These are phyloP conservation scores for Mechanitis mazaeus DNA, from an alignment of 2,888 invertebrate species.

Conservation along the genomic window DNA sequence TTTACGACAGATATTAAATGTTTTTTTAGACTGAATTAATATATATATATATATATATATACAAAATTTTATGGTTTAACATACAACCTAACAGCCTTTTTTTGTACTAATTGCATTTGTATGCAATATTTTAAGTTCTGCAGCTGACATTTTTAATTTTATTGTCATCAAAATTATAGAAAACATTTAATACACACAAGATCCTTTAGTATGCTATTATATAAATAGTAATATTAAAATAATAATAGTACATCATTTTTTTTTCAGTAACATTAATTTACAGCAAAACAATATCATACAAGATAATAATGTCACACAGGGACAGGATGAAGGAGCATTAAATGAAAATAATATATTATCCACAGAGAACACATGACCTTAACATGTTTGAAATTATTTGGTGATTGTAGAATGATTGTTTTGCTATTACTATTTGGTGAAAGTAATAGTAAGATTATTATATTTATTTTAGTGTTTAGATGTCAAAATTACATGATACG, in stretches of 20 bases:
- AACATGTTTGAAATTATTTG: not conserved
- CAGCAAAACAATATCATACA: slow-evolving; percentile 6
- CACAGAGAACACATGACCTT: slow-evolving; percentile 9
- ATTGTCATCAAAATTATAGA: too few species aligned
- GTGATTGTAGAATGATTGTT: not conserved
- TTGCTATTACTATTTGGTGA: not conserved
- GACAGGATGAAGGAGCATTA: not conserved
- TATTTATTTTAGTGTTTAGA: not conserved
- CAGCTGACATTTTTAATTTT: too few species aligned
- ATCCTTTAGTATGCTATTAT: too few species aligned
- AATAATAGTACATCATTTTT: not conserved
- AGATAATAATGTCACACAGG: not conserved
- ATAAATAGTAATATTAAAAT: too few species aligned
- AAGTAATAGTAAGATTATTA: not conserved
- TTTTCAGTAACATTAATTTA: slow-evolving; percentile 16
- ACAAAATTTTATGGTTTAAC: too few species aligned
- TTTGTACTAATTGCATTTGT: too few species aligned
- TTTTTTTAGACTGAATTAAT: too few species aligned
- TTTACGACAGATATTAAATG: not conserved
- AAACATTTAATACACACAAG: too few species aligned
- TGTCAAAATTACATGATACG: too few species aligned
- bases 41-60: too few species aligned
- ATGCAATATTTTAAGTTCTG: too few species aligned
- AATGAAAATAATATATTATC: not conserved
- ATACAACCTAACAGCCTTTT: too few species aligned